These are phyloP conservation scores for Serrognathus titanus DNA, from an alignment of 2,888 invertebrate species.

Conservation along the genomic window DNA sequence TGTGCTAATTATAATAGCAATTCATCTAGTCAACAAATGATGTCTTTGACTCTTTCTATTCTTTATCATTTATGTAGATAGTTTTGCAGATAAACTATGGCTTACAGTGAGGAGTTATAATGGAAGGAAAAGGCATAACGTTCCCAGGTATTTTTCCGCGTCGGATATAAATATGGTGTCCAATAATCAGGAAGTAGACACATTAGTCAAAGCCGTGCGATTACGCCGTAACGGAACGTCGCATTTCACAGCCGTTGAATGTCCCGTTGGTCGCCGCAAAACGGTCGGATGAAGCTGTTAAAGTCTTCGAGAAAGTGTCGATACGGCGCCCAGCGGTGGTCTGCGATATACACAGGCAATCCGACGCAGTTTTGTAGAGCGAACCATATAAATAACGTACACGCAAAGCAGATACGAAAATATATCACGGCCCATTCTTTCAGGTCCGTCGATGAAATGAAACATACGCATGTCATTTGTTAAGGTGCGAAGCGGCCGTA, in stretches of 20 bases:
- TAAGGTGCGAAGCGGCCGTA: slow-evolving; percentile 3
- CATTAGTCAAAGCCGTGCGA: too few relatives aligned
- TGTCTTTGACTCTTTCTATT: too few relatives aligned
- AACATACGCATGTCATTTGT: slow-evolving; percentile 9
- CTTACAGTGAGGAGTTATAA: too few relatives aligned
- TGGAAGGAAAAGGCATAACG: too few relatives aligned
- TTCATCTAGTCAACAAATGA: too few relatives aligned
- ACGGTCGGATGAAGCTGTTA: slow-evolving; percentile 4
- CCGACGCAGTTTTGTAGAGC: background rate
- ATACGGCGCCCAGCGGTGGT: slow-evolving; percentile 7
- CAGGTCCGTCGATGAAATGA: background rate
- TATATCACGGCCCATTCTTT: background rate
- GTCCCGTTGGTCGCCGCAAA: background rate
- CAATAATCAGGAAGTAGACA: too few relatives aligned
- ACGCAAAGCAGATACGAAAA: slow-evolving; percentile 5
- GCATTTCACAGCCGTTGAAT: background rate
- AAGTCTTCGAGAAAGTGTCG: slow-evolving; percentile 7
- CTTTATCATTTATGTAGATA: too few relatives aligned
- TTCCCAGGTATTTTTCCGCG: too few relatives aligned
- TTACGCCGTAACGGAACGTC: too few relatives aligned
- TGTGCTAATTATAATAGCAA: too few relatives aligned
- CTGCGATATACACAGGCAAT: background rate
- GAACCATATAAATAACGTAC: slow-evolving; percentile 9
- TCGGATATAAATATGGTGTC: too few relatives aligned
- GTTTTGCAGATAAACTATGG: too few relatives aligned